phyloP scores from a whole-genome alignment of 1,140 invertebrate species.

The Helicoverpa zea region DNA sequence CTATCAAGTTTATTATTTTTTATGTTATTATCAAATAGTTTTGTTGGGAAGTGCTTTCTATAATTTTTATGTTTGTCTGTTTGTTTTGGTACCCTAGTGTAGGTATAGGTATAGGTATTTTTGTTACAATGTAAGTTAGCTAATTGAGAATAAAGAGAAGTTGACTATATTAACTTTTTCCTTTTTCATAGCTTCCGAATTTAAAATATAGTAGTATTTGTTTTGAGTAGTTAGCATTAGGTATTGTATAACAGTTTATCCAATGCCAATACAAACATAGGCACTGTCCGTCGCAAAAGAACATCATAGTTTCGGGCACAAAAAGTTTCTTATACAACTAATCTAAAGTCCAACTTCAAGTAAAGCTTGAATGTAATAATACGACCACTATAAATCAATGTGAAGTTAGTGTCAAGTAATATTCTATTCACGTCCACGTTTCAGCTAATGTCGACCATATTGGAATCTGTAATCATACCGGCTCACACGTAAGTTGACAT shows the following conservation, averaged over 20 bases:
- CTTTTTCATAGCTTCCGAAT: no score
- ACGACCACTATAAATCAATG: not conserved
- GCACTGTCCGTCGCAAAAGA: no score
- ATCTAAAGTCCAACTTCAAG: not conserved
- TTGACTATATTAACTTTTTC: no score
- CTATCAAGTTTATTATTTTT: constrained; percentile 30
- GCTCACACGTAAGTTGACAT: constrained; percentile 58
- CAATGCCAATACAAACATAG: no score
- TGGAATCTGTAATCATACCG: constrained; percentile 39
- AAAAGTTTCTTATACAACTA: not conserved
- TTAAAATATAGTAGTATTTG: no score
- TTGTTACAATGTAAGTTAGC: no score
- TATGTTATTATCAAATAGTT: constrained; percentile 35
- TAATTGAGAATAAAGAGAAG: no score
- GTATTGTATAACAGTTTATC: no score
- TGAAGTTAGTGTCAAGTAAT: constrained; percentile 4
- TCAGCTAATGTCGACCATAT: constrained; percentile 38
- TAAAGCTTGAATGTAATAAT: not conserved
- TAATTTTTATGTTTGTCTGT: not conserved
- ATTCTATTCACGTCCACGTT: constrained; percentile 13
- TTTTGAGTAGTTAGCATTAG: no score
- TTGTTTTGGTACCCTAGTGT: no score
- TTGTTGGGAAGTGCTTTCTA: not conserved
- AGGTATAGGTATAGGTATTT: no score
- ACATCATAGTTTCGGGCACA: no score